Percentiles rank a stretch among this genome's conserved stretches.
Evolutionary conservation across 1,140 invertebrate genomes (phyloP).

Genomic region (Pteromalus puparum): DNA sequence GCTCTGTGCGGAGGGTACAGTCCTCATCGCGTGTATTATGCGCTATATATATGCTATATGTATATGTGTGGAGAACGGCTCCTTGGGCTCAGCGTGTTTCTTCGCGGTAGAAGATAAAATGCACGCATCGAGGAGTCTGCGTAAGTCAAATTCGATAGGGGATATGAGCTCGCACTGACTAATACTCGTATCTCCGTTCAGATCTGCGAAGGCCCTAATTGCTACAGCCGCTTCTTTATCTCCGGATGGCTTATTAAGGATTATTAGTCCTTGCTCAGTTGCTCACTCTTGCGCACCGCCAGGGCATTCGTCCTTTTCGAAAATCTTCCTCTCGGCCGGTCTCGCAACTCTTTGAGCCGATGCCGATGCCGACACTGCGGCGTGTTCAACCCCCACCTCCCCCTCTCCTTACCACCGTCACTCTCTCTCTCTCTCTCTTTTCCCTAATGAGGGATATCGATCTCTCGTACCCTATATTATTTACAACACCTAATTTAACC

Average conservation of each 20-base stretch:
- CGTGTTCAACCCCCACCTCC: too few species aligned
- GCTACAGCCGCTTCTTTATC: conserved; percentile 40
- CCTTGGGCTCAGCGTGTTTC: neutral
- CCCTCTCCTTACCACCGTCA: too few species aligned
- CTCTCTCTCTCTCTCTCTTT: too few species aligned
- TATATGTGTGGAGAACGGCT: neutral
- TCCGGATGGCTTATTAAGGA: conserved; percentile 48
- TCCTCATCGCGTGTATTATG: too few species aligned
- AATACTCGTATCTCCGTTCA: neutral
- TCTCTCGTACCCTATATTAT: neutral
- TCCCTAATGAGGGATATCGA: neutral
- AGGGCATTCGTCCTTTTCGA: neutral
- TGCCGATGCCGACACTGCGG: neutral
- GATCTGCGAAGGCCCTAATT: conserved; percentile 18
- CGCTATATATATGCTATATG: neutral
- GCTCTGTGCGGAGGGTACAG: neutral
- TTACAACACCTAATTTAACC: neutral
- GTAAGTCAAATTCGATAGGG: conserved; percentile 24
- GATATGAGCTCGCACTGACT: neutral
- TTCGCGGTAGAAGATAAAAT: neutral
- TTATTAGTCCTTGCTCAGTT: conserved; percentile 35
- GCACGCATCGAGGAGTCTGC: neutral
- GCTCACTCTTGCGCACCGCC: neutral
- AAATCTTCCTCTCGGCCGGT: neutral
- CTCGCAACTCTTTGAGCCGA: conserved; percentile 11